Conservation (phyloP, 2,113 vertebrate genomes). For the Procavia capensis region DNA sequence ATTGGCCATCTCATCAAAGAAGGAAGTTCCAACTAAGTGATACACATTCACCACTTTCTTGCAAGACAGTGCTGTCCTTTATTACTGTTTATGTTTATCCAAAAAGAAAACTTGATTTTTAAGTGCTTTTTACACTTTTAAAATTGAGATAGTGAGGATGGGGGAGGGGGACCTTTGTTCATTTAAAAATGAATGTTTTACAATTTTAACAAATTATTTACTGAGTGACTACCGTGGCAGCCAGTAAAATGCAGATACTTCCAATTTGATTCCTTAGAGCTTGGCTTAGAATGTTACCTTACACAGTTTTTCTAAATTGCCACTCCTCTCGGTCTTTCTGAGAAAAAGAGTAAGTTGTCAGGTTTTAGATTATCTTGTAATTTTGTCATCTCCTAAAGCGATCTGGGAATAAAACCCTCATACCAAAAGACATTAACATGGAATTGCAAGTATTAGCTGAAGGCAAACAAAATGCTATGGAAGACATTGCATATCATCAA, state of each 20-base stretch:
- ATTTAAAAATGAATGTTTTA: slow-evolving; percentile 3
- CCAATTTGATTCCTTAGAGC: not conserved
- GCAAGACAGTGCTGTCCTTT: not conserved
- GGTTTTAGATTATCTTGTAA: slow-evolving; percentile 41
- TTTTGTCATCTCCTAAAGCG: slow-evolving; percentile 38
- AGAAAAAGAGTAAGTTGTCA: slow-evolving; percentile 38
- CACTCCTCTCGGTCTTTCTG: not conserved
- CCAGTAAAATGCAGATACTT: not conserved
- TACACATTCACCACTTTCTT: slow-evolving; percentile 23
- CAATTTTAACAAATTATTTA: slow-evolving; percentile 45
- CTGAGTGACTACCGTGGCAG: not conserved
- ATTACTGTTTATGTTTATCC: not conserved
- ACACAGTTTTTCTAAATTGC: not conserved
- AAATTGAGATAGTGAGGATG: not conserved
- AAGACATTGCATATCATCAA: slow-evolving; percentile 11
- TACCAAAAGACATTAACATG: slow-evolving; percentile 25
- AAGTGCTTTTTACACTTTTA: not conserved
- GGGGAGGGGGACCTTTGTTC: not conserved
- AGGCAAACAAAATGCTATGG: slow-evolving; percentile 9
- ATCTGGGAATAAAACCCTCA: not conserved
- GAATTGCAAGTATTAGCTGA: slow-evolving; percentile 52
- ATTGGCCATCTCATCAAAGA: slow-evolving; percentile 24
- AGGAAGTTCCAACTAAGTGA: not conserved
- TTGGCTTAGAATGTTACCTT: not conserved
- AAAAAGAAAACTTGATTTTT: not conserved